A percentile compares a stretch with the other conserved stretches of the same genome.
phyloP scores from a whole-genome alignment of 2,113 vertebrate species.

The Austrofundulus limnaeus region DNA sequence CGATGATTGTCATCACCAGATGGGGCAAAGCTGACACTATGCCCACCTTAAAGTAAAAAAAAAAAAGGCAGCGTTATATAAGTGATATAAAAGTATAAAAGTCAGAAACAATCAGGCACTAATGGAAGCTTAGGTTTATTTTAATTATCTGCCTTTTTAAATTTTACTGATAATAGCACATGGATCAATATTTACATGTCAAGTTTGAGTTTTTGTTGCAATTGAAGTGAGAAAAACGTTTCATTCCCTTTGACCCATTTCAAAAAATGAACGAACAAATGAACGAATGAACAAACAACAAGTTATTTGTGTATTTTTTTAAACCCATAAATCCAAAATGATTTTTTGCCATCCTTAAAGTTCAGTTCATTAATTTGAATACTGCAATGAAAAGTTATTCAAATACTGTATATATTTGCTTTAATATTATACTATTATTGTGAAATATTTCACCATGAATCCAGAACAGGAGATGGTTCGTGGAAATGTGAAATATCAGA shows the following conservation, averaged over 20 bases:
- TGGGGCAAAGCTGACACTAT: constrained; percentile 90
- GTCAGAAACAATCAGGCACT: not conserved
- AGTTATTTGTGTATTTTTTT: no score
- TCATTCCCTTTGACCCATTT: no score
- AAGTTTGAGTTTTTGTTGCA: not conserved
- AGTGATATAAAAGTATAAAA: not conserved
- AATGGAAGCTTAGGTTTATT: not conserved
- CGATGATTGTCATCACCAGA: constrained; percentile 93
- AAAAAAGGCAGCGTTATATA: not conserved
- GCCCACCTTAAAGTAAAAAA: constrained; percentile 78
- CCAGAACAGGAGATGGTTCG: no score
- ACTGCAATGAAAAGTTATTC: not conserved
- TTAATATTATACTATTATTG: not conserved
- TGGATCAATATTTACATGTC: not conserved
- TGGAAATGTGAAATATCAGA: no score
- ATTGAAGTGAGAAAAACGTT: no score
- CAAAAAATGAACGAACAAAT: no score
- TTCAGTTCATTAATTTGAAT: no score
- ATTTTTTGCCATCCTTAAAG: not conserved
- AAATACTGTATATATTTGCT: not conserved
- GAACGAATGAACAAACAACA: no score
- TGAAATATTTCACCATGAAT: not conserved
- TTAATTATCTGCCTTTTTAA: not conserved
- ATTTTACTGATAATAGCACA: not conserved
- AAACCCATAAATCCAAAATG: no score